These are phyloP conservation scores for Paradoxurus hermaphroditus DNA, from an alignment of 2,113 vertebrate species.

Conservation along the genomic window DNA sequence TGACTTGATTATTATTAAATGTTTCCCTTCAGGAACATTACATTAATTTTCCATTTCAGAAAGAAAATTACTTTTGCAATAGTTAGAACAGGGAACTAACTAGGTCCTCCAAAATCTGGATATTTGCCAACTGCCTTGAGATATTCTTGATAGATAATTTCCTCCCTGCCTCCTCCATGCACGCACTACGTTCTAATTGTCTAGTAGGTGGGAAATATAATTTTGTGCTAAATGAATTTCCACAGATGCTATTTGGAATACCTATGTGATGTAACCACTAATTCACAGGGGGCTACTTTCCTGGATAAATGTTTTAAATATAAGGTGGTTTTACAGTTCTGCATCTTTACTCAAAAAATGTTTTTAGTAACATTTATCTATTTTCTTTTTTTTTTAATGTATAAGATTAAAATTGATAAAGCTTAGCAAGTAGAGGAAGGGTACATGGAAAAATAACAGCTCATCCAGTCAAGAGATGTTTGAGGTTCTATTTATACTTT, in stretches of 20 bases:
- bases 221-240: conserved; percentile 54
- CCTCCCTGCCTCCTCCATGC: background rate
- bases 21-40: conserved; percentile 71
- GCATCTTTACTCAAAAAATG: background rate
- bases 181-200: conserved; percentile 22
- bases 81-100: conserved; percentile 48
- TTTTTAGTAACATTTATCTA: background rate
- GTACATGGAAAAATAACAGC: background rate
- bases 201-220: conserved; percentile 43
- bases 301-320: conserved; percentile 19
- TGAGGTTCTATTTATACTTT: background rate
- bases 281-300: background rate
- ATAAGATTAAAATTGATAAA: background rate
- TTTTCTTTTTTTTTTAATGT: background rate
- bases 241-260: conserved; percentile 10
- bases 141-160: conserved; percentile 46
- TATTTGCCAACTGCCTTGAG: conserved; percentile 53
- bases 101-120: conserved; percentile 31
- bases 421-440: background rate
- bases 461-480: background rate
- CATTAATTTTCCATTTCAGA: conserved; percentile 74
- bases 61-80: conserved; percentile 73
- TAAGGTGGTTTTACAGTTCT: background rate
- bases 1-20: conserved; percentile 66
- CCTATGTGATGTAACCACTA: background rate